Base-by-base conservation (phyloP, 2,888 invertebrate species). In the Caenorhabditis sp. region DNA sequence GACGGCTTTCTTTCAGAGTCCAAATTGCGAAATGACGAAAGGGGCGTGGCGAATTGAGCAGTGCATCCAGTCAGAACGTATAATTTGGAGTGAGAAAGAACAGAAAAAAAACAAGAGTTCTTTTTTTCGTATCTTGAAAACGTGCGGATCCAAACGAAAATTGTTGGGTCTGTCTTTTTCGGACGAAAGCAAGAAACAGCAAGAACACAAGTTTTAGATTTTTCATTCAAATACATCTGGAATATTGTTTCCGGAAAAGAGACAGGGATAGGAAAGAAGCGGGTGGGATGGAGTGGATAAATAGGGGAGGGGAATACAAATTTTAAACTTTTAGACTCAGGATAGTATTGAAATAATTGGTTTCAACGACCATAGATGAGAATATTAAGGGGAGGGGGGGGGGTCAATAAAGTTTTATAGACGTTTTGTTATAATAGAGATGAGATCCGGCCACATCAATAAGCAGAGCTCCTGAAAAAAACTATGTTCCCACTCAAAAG, bases 401-500 rank as follows among this genome's bases (percentile, higher is more conserved):
- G n/a, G 9, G 26, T 24, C 1, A 62, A 30, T 41, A 62, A 41
- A 30, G 35, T 32, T 41, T 62, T 15, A 39, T 8, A 5, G 13
- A 46, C 30, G 48, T 35, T 32, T 27, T 43, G 17, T 32, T 39
- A 35, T 52, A 15, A 27, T 8, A 32, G 15, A 9, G 30, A 59
- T 45, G 70, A 70, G 70, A 70, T 70, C 59, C 70, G 46, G 39
- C 62, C 27, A 43, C 50, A 35, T 59, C 35, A 73, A 45, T 73
- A 73, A 65, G 62, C 72, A 59, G 72, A 73, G 52, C 72, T 73
- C 63, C 72, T 72, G 41, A 71, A 71, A 62, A 30, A 22, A 13
- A 50, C 17, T 50, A 27, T 3, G 2, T 24, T 37, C 48, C 8
- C n/a, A n/a, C n/a, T n/a, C n/a, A n/a, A n/a, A n/a, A n/a, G n/a